Evolutionary conservation across 2,797 vertebrate genomes (phyloP), one percentile per base, ranked within the genome.

Genomic region (Hipposideros larvatus): DNA sequence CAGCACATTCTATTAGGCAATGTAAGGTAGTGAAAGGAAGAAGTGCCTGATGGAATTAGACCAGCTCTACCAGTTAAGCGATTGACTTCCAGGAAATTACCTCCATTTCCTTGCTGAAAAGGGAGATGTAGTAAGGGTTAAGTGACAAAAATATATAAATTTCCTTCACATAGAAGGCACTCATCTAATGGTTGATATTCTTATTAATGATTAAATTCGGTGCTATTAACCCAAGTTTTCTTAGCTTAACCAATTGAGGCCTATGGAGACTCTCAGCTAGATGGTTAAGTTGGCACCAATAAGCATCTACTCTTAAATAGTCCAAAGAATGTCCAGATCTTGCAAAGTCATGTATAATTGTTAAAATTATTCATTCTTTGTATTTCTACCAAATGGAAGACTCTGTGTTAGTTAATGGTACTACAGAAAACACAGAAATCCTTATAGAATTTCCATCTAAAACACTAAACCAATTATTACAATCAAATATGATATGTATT

Each of bases 161-260:
- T 66, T 21, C 51, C 48, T 85, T 75, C 4, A 37, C 37, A 14
- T 37, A 51, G 34, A 93, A 94, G 19, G 43, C 11, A 59, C 16
- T 65, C 16, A 84, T 55, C 13, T 63, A 79, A 19, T 79, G 18
- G 34, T 63, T 83, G 31, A 15, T 70, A 24, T 78, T 95, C 53
- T 87, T 79, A 57, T 75, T 87, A 63, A 41, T 84, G n/a, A 89
- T 65, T 92, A 85, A 91, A 80, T 75, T 2, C 11, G 75, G 37
- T 74, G 18, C 31, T 66, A 51, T 51, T 86, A 93, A 34, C 28
- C 5, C 31, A 65, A 41, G 22, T 82, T 85, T 91, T 34, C 3
- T 87, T 61, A 70, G 74, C 48, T 19, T 68, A 94, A 18, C 48
- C 43, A 85, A 48, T 18, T 0, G 2, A 46, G 7, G 75, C 51